Evolutionary conservation across 2,113 vertebrate species (phyloP).

Genomic region (Petrocephalus microphthalmus): DNA sequence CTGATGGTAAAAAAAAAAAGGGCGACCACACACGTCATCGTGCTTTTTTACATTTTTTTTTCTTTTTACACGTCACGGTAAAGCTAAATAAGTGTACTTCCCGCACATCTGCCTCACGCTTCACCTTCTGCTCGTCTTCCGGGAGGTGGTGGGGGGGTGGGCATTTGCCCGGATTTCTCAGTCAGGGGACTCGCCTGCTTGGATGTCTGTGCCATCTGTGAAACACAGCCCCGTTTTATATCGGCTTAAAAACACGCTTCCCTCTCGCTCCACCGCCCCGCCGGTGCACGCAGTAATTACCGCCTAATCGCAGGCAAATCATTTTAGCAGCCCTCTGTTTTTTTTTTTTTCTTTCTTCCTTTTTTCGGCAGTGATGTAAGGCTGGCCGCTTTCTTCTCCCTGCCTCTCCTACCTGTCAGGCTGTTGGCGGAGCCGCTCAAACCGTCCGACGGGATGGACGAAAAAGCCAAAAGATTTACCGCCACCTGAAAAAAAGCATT

Average conservation of each 20-base stretch:
- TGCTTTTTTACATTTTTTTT: neutral
- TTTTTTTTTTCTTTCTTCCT: neutral
- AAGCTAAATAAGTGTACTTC: conserved; percentile 1
- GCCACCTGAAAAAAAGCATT: neutral
- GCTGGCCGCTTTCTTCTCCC: conserved; percentile 9
- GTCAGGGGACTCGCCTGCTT: neutral
- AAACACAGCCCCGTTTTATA: conserved; percentile 52
- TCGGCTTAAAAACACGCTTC: conserved; percentile 57
- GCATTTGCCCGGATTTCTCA: neutral
- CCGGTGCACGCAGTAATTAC: conserved; percentile 61
- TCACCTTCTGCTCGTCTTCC: neutral
- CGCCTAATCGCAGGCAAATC: conserved; percentile 53
- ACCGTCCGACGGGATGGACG: neutral
- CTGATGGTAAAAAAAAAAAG: neutral
- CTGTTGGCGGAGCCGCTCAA: neutral
- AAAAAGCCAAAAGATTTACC: neutral
- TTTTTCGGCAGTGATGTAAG: conserved; percentile 38
- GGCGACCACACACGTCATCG: neutral
- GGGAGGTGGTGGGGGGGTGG: neutral
- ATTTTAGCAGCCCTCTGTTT: conserved; percentile 33
- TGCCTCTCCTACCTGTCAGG: neutral
- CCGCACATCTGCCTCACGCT: conserved; percentile 12
- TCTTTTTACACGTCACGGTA: neutral
- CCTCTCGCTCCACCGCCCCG: conserved; percentile 56
- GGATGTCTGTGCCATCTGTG: neutral